Evolutionary conservation across 1,140 invertebrate species (phyloP).

Genomic region (Odontomachus brunneus): DNA sequence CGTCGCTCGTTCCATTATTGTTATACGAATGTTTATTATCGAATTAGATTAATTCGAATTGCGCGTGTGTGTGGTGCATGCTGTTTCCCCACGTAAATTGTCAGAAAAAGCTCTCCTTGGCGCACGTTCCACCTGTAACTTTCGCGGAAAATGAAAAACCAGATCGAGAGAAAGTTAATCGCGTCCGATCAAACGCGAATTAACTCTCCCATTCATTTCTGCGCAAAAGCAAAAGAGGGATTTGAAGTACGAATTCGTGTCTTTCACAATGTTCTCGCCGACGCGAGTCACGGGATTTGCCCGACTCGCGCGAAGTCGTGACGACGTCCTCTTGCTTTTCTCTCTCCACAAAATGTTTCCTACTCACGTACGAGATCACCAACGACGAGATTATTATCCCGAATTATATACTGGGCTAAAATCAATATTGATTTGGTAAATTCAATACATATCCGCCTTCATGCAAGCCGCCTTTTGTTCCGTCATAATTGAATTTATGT

Average conservation of each 20-base stretch:
- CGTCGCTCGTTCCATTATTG: too few species aligned
- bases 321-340: not conserved
- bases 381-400: conserved; percentile 10
- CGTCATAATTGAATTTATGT: conserved; percentile 15
- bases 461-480: conserved; percentile 5
- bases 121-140: too few species aligned
- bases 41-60: too few species aligned
- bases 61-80: too few species aligned
- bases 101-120: too few species aligned
- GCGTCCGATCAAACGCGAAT: not conserved
- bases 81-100: too few species aligned
- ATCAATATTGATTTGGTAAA: conserved; percentile 39
- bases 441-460: not conserved
- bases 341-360: not conserved
- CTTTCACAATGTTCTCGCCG: not conserved
- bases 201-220: not conserved
- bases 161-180: not conserved
- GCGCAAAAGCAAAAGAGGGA: not conserved
- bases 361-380: conserved; percentile 11
- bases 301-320: conserved; percentile 3
- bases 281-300: not conserved
- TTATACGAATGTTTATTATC: too few species aligned
- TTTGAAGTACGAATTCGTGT: not conserved
- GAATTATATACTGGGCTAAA: not conserved
- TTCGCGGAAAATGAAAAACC: not conserved